Base-by-base conservation (phyloP, 1,140 invertebrate species). In the Drosophila parvula region DNA sequence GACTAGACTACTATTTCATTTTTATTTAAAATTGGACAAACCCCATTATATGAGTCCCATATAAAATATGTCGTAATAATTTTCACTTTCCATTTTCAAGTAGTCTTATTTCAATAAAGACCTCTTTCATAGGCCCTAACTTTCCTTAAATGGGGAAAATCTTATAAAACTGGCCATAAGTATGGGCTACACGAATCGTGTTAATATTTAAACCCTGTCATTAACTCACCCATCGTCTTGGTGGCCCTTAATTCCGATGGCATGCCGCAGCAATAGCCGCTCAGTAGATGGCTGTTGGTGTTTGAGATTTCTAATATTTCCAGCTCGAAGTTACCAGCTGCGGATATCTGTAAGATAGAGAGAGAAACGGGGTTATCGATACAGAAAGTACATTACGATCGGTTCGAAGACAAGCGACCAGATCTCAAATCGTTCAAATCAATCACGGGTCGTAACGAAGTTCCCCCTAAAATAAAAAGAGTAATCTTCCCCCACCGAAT, bases 261-360 rank as follows among this genome's bases (percentile, higher is more conserved):
- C 85, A 94, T 94, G 63, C 96, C 96, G 93, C 97, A 98, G 93
- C 97, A 98, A 90, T 94, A 94, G 77, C 96, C 97, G 85, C 94
- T 94, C 70, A 95, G 94, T 81, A 97, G 93, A 92, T 96, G 96
- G 79, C 96, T 96, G 69, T 96, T 94, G 85, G 95, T 95, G 94
- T 98, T 98, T 91, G 96, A 95, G 92, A 98, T 95, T 93, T 97
- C 96, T 86, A 97, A 94, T 91, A 98, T 96, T 94, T 98, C 96
- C 90, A 98, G 95, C 94, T 98, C 97, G 94, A 98, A 98, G 92
- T 95, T 96, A 82, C 97, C 97, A 93, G 96, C 83, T 70, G 90
- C 88, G 74, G 81, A 91, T 86, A 92, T 91, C 91, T 92, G 86
- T 79, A 70, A 73, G 50, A 12, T 9, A 56, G 16, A 53, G 14